Evolutionary conservation across 1,140 invertebrate species (phyloP).

Genomic region (Acromyrmex charruanus): DNA sequence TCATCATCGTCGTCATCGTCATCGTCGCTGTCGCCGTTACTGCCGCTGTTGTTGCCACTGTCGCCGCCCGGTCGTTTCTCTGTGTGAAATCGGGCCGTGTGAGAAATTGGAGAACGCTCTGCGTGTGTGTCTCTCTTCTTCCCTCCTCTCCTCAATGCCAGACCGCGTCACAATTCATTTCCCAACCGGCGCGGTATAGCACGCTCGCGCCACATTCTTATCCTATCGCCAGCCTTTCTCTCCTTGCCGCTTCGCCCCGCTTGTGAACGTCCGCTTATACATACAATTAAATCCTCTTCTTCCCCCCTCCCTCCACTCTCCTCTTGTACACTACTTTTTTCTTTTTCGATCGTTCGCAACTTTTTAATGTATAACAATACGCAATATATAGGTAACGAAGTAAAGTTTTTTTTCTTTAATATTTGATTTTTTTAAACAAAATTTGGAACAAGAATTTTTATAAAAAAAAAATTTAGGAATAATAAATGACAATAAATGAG

Average conservation of each 20-base stretch:
- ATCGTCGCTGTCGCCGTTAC: neutral
- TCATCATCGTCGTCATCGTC: neutral
- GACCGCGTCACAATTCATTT: constrained; percentile 74
- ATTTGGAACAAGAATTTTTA: neutral
- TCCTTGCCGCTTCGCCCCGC: constrained; percentile 18
- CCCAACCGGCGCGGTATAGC: constrained; percentile 55
- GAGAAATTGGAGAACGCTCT: constrained; percentile 67
- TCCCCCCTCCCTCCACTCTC: neutral
- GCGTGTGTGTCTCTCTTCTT: constrained; percentile 20
- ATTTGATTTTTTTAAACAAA: neutral
- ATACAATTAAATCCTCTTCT: constrained; percentile 72
- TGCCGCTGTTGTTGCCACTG: too few relatives aligned
- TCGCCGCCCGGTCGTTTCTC: neutral
- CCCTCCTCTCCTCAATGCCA: constrained; percentile 69
- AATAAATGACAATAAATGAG: neutral
- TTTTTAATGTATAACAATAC: neutral
- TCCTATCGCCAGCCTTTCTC: constrained; percentile 63
- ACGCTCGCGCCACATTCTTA: constrained; percentile 68
- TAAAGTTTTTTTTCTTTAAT: neutral
- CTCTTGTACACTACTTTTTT: constrained; percentile 8
- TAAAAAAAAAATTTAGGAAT: neutral
- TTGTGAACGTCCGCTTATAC: constrained; percentile 37
- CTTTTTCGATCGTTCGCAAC: constrained; percentile 2
- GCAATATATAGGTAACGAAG: neutral
- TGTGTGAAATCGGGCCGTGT: constrained; percentile 64